These are phyloP conservation scores for Apocheima hispidaria DNA, from an alignment of 2,888 invertebrate species.

Conservation along the genomic window DNA sequence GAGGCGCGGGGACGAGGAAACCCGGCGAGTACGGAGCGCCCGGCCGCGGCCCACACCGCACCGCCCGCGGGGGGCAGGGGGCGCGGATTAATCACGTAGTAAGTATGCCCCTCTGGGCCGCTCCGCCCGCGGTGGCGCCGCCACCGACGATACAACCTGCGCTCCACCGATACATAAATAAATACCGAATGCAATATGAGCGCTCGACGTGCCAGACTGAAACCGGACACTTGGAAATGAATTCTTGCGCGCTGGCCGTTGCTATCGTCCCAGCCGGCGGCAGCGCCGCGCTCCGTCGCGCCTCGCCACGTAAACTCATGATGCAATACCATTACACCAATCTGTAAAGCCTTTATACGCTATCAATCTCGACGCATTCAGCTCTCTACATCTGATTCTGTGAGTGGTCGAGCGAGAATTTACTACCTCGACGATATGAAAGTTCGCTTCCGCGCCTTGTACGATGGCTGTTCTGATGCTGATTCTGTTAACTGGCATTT, in stretches of 20 bases:
- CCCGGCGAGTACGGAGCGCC: constrained; percentile 84
- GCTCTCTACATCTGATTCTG: constrained; percentile 50
- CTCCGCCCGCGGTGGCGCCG: constrained; percentile 59
- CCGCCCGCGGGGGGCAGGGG: constrained; percentile 59
- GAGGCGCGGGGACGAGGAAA: constrained; percentile 86
- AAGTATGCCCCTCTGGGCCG: constrained; percentile 79
- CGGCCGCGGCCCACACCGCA: constrained; percentile 63
- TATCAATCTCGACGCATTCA: constrained; percentile 58
- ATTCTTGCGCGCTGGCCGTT: constrained; percentile 73
- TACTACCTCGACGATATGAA: constrained; percentile 46
- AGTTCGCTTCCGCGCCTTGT: constrained; percentile 55
- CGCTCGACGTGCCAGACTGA: constrained; percentile 82
- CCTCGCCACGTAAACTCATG: constrained; percentile 57
- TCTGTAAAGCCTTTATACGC: constrained; percentile 55
- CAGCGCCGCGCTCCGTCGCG: constrained; percentile 28
- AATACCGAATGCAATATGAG: constrained; percentile 80
- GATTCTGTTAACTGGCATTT: constrained; percentile 30
- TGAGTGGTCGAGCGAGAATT: constrained; percentile 36
- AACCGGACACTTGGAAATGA: constrained; percentile 84
- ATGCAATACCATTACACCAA: constrained; percentile 62
- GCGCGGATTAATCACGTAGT: constrained; percentile 85
- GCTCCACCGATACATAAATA: constrained; percentile 82
- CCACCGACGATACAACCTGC: constrained; percentile 75
- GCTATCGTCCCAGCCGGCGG: constrained; percentile 64
- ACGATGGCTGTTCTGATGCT: constrained; percentile 41